These are phyloP conservation scores for Erythrolamprus reginae DNA, from an alignment of 2,113 vertebrate genomes.

Conservation along the genomic window DNA sequence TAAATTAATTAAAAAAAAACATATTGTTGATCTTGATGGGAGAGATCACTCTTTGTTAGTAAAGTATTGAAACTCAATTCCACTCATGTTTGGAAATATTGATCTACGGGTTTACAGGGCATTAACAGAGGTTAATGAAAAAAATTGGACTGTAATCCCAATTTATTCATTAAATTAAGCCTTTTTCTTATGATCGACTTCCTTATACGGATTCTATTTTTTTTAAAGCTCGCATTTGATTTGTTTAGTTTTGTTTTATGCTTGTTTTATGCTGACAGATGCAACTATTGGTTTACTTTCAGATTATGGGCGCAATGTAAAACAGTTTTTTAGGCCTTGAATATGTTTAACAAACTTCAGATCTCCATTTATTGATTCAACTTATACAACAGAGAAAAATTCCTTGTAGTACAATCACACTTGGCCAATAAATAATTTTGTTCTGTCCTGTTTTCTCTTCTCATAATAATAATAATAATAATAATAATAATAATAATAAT, in stretches of 20 bases:
- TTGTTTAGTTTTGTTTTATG: not conserved
- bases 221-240: not conserved
- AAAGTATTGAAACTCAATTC: not conserved
- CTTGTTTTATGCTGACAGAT: not conserved
- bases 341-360: not conserved
- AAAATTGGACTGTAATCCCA: slow-evolving; percentile 14
- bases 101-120: slow-evolving; percentile 31
- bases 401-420: too few relatives aligned
- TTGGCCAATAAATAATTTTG: too few relatives aligned
- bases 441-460: too few relatives aligned
- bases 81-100: slow-evolving; percentile 13
- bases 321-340: not conserved
- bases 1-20: slow-evolving; percentile 43
- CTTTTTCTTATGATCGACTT: not conserved
- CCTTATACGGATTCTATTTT: not conserved
- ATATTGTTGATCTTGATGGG: slow-evolving; percentile 50
- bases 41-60: slow-evolving; percentile 3
- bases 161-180: slow-evolving; percentile 3
- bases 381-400: too few relatives aligned
- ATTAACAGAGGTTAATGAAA: slow-evolving; percentile 8
- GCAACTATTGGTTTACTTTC: not conserved
- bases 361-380: not conserved
- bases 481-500: too few relatives aligned
- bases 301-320: not conserved
- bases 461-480: too few relatives aligned